A percentile compares a stretch with the other conserved stretches of the same genome.
These are phyloP conservation scores for Lamprotornis superbus DNA, from an alignment of 2,113 vertebrate genomes.

Conservation along the genomic window DNA sequence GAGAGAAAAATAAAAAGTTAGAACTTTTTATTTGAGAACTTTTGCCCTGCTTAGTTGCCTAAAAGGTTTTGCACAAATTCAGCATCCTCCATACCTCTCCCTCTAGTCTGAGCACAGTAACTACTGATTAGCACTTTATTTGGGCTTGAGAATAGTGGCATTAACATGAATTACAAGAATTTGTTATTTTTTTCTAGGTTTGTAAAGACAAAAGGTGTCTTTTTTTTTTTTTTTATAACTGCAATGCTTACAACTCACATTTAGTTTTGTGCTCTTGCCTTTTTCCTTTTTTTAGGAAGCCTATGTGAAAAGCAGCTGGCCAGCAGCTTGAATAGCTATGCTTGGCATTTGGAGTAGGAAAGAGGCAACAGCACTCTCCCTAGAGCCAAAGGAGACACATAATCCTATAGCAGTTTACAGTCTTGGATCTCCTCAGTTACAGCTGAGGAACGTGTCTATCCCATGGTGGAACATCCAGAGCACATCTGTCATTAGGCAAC, in stretches of 20 bases:
- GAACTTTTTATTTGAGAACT: not conserved
- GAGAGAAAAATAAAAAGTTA: conserved; percentile 32
- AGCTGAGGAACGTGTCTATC: not conserved
- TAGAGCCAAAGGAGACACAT: not conserved
- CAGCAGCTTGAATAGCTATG: not conserved
- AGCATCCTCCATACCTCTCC: not conserved
- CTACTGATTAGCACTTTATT: not conserved
- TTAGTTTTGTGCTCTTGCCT: not conserved
- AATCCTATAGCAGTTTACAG: not conserved
- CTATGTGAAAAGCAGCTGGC: not conserved
- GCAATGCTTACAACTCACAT: not conserved
- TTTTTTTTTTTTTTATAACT: not conserved
- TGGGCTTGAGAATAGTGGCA: not conserved
- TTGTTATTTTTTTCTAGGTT: not conserved
- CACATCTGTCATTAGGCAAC: not conserved
- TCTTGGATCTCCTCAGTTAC: not conserved
- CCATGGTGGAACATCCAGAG: not conserved
- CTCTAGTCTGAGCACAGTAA: not conserved
- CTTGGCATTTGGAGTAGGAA: not conserved
- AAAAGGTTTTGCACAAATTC: not conserved
- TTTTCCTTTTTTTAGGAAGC: not conserved
- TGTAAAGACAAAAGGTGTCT: not conserved
- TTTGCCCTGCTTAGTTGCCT: not conserved
- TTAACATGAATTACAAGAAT: accelerated
- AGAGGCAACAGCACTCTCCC: not conserved